Evolutionary conservation across 1,140 invertebrate species (phyloP), one percentile per base, ranked within the genome.

Genomic region (Heliconius hewitsoni): DNA sequence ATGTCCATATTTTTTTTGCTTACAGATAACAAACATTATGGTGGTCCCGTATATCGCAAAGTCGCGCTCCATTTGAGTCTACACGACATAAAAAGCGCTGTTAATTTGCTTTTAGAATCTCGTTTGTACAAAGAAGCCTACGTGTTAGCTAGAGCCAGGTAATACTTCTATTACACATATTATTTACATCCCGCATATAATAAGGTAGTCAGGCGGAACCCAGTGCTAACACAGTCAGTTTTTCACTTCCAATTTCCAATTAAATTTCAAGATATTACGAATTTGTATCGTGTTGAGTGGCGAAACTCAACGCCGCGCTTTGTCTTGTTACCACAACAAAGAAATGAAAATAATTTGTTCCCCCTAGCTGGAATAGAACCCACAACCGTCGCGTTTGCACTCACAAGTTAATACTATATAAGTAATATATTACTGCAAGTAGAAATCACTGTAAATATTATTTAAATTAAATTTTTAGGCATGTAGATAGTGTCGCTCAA

Each of bases 401-500:
- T 8, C 34, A 37, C 6, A 1, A 46, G 42, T 1, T 9, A 46
- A 0, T 46, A 13, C 9, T 46, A 46, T 11, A 46, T 13, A 46
- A 9, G 1, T 46, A 46, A 46, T 46, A 46, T 11, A 46, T 46
- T 46, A 13, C 42, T 46, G 13, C 13, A 18, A 55, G 5, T 18
- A 18, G 13, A 55, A 5, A 18, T 55, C 18, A 55, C 4, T 55
- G 4, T 52, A 18, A 19, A n/a, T 55, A 55, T 6, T 18, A 55
- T 55, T 55, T 55, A 57, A 23, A 57, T 57, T 5, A 9, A n/a
- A 57, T 19, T 89, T 85, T 13, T 78, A 93, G 92, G 37, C 89
- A 92, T 71, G 89, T 94, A 86, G 90, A 93, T 39, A 91, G 84
- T 27, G 84, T 92, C 52, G 92, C 89, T 3, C 78, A 87, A 34